Base-by-base conservation (phyloP, 53 echinoderm and acorn worm species). In the Crossaster papposus region DNA sequence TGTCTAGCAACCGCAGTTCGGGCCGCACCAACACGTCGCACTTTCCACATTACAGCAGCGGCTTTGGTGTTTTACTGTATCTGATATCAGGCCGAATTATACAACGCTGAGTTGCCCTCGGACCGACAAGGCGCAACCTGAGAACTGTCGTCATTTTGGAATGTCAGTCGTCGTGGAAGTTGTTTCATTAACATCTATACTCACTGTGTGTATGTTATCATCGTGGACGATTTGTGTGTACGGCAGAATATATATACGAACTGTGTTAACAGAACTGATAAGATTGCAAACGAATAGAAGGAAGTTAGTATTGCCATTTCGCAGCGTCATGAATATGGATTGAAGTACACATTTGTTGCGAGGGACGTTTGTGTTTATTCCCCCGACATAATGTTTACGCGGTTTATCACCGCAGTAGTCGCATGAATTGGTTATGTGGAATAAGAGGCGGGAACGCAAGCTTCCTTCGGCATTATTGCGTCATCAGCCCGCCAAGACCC, bases 361-460 rank as follows among this genome's bases (percentile, higher is more conserved):
- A 28, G 17, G 17, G 58, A 58, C 58, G 17, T 58, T 44, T 44
- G 44, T 44, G 58, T 58, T 58, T 58, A 18, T 58, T 58, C 58
- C 58, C 44, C 62, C 17, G 12, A 68, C 68, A 28, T 26, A 12
- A 22, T 72, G 53, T 84, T 50, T 70, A n/a, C n/a, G n/a, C 20
- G 38, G 71, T 51, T 44, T 14, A 30, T 31, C 53, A 26, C 26
- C 83, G 36, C n/a, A n/a, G n/a, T 82, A 36, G 51, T 54, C 72
- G 37, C 53, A 30, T 84, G 73, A 72, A 6, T 51, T 37, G 71
- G 84, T 51, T 31, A 84, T 84, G 84, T 84, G 84, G 84, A 71
- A 84, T 84, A 72, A 84, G 22, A 84, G 72, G 71, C 84, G 72
- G 84, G 84, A 84, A 51, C 84, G 84, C 51, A 84, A 72, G 54